A percentile compares a stretch with the other conserved stretches of the same genome.
Evolutionary conservation across 2,113 vertebrate species (phyloP).

Genomic region (Aptenodytes forsteri): DNA sequence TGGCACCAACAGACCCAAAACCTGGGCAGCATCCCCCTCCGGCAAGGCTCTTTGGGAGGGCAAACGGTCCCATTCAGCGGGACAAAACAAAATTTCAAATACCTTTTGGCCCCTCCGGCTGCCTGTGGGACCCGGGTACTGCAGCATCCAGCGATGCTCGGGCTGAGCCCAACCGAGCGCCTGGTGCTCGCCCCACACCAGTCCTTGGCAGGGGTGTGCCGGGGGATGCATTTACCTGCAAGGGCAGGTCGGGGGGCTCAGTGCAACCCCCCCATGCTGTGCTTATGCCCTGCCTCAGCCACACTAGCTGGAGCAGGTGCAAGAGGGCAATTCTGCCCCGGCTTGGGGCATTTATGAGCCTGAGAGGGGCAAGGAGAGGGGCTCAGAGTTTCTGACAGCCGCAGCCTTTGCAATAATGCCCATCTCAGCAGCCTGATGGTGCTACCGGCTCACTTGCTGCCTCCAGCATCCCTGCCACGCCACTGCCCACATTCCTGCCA

Average conservation of each 20-base stretch:
- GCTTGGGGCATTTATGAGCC: background rate
- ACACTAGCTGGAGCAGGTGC: background rate
- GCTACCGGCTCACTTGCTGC: no score
- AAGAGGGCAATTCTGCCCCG: background rate
- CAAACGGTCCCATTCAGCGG: rapidly evolving
- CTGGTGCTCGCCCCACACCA: background rate
- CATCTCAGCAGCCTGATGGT: background rate
- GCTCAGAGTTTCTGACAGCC: background rate
- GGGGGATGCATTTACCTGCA: background rate
- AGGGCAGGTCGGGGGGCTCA: background rate
- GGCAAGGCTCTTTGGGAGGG: background rate
- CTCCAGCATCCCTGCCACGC: background rate
- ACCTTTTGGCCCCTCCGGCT: background rate
- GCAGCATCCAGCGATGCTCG: background rate
- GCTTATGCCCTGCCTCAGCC: background rate
- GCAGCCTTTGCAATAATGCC: background rate
- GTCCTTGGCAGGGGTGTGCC: background rate
- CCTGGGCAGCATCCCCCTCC: background rate
- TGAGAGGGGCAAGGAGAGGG: background rate
- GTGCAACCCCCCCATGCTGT: background rate
- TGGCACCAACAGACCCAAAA: background rate
- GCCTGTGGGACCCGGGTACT: background rate
- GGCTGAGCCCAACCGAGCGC: background rate
- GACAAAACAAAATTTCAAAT: background rate
- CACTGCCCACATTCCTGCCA: rapidly evolving